Base-by-base conservation (phyloP, 1,140 invertebrate genomes). In the Melanaphis sacchari region DNA sequence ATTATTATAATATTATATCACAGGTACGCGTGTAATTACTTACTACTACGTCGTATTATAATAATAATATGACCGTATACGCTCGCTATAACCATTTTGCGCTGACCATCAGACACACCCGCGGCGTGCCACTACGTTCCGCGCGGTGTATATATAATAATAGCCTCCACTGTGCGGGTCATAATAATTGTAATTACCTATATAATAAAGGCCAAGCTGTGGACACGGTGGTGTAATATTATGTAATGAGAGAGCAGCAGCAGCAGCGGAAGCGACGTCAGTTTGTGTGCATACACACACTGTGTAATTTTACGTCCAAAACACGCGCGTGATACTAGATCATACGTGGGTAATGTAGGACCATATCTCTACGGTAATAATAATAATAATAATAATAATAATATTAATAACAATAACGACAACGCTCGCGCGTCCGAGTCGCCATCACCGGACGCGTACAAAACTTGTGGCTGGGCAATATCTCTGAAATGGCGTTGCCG, bases 101-200 rank as follows among this genome's bases (percentile, higher is more conserved):
- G 31, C 26, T 85, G 84, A 43, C 84, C 84, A 85, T 85, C 40
- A 43, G 84, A 85, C 38, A 85, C 84, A 85, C 84, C 84, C 84
- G 84, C 84, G 84, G 59, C 59, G 31, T 5, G 31, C 5, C 26
- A 15, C 31, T 66, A 66, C n/a, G 18, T 31, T 66, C 59, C 1
- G 15, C 11, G 26, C 54, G n/a, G n/a, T n/a, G n/a, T n/a, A n/a
- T n/a, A n/a, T n/a, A 4, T 31, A 8, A 66, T 66, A 66, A n/a
- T 66, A n/a, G 11, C 59, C 59, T n/a, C n/a, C 31, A 31, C 59
- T 66, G 59, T n/a, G 59, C 59, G n/a, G 11, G 59, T 66, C 59
- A 66, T 66, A 66, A 66, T 66, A 46, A 66, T 66, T n/a, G n/a
- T 66, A 66, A n/a, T 66, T 66, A 66, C 59, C 59, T 66, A n/a